Base-by-base conservation (phyloP, 1,140 invertebrate genomes). In the Bombus fervidus region DNA sequence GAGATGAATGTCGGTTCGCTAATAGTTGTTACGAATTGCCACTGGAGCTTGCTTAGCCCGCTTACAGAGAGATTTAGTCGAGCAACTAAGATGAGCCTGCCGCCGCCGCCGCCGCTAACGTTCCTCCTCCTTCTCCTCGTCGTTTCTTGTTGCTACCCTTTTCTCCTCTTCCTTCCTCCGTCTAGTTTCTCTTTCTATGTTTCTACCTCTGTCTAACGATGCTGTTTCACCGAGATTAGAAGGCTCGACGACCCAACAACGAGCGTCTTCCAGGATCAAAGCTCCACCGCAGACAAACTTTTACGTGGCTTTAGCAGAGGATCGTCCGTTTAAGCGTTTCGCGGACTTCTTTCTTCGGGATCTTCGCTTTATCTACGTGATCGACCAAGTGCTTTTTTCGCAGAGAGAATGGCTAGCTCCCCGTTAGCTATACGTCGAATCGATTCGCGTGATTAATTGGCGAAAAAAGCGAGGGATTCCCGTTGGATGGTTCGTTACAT, bases 1-100 rank as follows among this genome's bases (percentile, higher is more conserved):
- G 91, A 93, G 92, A 94, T 93, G 91, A 94, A 94, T 93, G 92
- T 91, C 88, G 92, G 90, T 92, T 93, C 85, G 92, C 92, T 94
- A 94, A 94, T 93, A 93, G 92, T 93, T 93, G 91, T 92, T 94
- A 91, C 91, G 91, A 93, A 94, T 94, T 93, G 91, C 91, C 83
- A 86, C 71, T 79, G 53, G 57, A 89, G 73, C 86, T 88, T 88
- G 80, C 85, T 88, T 81, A 91, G 86, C 76, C 79, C 78, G 90
- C 79, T 89, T 86, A 81, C 86, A 80, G 87, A 84, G 88, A 91
- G 89, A 91, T 91, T 91, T 88, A 92, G 83, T 87, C 79, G 89
- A 90, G 81, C 83, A 85, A 89, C 86, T 83, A 89, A 93, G 88
- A 91, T 88, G 92, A 91, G 89, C 87, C 76, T 71, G 66, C 71